Conservation (phyloP, 2,113 vertebrate species). For the Aldabrachelys gigantea region DNA sequence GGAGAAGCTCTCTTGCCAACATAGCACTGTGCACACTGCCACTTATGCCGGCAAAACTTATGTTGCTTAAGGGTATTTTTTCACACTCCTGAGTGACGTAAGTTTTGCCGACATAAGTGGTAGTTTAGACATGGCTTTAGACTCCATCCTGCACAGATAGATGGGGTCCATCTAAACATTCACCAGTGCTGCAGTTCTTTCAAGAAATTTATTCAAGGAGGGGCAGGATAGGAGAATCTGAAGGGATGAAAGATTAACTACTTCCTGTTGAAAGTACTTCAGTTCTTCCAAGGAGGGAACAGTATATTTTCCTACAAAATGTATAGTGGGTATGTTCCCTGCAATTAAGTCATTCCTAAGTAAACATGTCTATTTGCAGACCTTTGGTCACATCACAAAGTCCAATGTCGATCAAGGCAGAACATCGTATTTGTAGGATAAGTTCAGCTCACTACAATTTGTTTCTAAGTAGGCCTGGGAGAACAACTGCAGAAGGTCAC, state of each 20-base stretch:
- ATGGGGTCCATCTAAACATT: not conserved
- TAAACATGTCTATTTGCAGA: not conserved
- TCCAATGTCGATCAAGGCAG: not conserved
- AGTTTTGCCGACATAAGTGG: no score
- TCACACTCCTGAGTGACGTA: no score
- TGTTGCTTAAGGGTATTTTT: no score
- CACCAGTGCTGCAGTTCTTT: not conserved
- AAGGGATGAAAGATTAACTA: not conserved
- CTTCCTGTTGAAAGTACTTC: not conserved
- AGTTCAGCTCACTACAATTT: not conserved
- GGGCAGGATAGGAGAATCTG: not conserved
- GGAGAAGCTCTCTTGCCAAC: no score
- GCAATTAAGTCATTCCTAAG: not conserved
- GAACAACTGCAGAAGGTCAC: not conserved
- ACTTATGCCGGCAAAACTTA: no score
- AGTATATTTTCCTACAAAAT: not conserved
- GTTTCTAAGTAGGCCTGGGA: not conserved
- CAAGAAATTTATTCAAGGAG: not conserved
- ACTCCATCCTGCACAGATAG: fast-evolving
- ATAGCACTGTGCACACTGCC: no score
- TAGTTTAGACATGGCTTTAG: not conserved
- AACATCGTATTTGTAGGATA: not conserved
- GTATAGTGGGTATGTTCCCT: not conserved
- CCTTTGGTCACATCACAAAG: not conserved
- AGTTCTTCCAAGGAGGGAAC: not conserved